Evolutionary conservation across 2,113 vertebrate genomes (phyloP).

Genomic region (Pleuronectes platessa): DNA sequence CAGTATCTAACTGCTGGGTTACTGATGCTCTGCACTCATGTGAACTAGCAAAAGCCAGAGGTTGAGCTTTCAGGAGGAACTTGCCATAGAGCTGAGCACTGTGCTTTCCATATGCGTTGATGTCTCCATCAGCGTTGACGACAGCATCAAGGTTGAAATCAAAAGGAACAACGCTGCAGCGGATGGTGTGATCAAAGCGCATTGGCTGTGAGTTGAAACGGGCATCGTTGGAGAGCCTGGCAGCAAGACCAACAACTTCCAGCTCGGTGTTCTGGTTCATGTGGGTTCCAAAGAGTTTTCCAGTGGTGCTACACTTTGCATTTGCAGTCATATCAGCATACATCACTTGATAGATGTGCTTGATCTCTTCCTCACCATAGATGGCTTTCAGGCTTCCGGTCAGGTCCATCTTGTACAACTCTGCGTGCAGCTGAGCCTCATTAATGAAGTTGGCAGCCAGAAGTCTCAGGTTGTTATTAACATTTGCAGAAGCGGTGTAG

Average conservation of each 20-base stretch:
- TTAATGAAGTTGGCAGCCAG: no score
- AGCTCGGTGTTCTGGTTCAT: slow-evolving; percentile 86
- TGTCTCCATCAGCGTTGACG: slow-evolving; percentile 87
- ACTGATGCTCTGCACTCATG: slow-evolving; percentile 90
- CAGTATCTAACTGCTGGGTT: slow-evolving; percentile 77
- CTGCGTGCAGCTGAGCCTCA: no score
- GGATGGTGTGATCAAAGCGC: slow-evolving; percentile 85
- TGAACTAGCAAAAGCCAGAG: slow-evolving; percentile 87
- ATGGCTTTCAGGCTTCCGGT: no score
- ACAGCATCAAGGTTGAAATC: slow-evolving; percentile 84
- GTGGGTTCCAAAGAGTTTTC: slow-evolving; percentile 83
- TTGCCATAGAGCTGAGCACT: slow-evolving; percentile 90
- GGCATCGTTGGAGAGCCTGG: slow-evolving; percentile 81
- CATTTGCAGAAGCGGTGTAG: no score
- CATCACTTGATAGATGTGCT: slow-evolving; percentile 85
- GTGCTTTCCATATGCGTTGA: slow-evolving; percentile 86
- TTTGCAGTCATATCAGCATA: slow-evolving; percentile 83
- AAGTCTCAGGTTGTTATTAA: no score
- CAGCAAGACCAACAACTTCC: slow-evolving; percentile 86
- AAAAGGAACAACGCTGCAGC: slow-evolving; percentile 86
- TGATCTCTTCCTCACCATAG: slow-evolving; percentile 85
- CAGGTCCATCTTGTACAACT: no score
- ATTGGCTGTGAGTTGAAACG: slow-evolving; percentile 86
- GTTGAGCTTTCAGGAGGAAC: slow-evolving; percentile 88
- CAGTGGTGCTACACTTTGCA: slow-evolving; percentile 87